Evolutionary conservation across 2,113 vertebrate species (phyloP).

Genomic region (Chaetops frenatus): DNA sequence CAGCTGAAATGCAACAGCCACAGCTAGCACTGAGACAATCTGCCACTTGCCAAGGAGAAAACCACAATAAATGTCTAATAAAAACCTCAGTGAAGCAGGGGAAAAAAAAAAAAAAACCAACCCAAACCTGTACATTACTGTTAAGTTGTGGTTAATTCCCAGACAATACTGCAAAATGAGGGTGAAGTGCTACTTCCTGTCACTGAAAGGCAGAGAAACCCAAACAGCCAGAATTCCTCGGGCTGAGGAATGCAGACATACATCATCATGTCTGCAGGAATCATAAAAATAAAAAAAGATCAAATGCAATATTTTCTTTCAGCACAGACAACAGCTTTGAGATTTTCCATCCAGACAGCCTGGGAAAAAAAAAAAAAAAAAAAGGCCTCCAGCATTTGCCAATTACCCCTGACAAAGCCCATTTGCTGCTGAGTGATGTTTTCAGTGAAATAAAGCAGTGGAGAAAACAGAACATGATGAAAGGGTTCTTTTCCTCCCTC

Average conservation of each 20-base stretch:
- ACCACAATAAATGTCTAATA: slow-evolving; percentile 53
- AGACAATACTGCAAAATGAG: slow-evolving; percentile 41
- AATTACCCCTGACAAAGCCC: slow-evolving; percentile 73
- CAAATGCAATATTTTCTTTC: slow-evolving; percentile 76
- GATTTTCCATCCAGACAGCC: slow-evolving; percentile 66
- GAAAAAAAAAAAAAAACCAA: neutral
- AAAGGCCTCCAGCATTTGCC: slow-evolving; percentile 64
- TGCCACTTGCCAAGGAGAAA: slow-evolving; percentile 9
- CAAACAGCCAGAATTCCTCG: slow-evolving; percentile 58
- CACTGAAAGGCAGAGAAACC: slow-evolving; percentile 30
- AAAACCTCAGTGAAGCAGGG: slow-evolving; percentile 46
- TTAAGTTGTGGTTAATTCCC: slow-evolving; percentile 46
- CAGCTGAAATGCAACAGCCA: neutral
- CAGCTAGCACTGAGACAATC: neutral
- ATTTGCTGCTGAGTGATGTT: slow-evolving; percentile 71
- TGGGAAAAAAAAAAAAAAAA: too few species aligned
- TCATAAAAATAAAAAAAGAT: slow-evolving; percentile 59
- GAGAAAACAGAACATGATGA: slow-evolving; percentile 64
- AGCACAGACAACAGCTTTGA: slow-evolving; percentile 66
- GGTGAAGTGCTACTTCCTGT: slow-evolving; percentile 60
- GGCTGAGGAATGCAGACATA: slow-evolving; percentile 69
- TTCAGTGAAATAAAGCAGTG: slow-evolving; percentile 69
- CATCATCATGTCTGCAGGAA: slow-evolving; percentile 71
- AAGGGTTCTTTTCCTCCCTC: slow-evolving; percentile 65
- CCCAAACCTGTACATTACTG: neutral